Conservation (phyloP, 2,888 invertebrate genomes). For the Tridacna crocea region DNA sequence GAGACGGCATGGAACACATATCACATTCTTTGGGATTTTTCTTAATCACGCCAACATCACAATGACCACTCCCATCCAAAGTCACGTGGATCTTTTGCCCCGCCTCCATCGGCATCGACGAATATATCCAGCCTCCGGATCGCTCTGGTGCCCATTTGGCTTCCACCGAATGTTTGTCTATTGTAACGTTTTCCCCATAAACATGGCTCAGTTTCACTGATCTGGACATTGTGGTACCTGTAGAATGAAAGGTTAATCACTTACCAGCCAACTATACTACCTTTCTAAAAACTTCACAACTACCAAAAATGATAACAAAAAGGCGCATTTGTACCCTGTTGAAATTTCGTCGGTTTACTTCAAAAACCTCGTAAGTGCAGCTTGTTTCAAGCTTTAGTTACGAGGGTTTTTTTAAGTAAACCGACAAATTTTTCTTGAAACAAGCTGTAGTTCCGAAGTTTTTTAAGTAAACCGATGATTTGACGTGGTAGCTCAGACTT, state of each 20-base stretch:
- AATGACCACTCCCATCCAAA: conserved; percentile 43
- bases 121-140: conserved; percentile 32
- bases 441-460: background rate
- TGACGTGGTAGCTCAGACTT: too few relatives aligned
- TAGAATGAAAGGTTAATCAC: background rate
- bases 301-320: too few relatives aligned
- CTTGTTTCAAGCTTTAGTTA: background rate
- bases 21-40: conserved; percentile 21
- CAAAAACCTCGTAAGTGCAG: background rate
- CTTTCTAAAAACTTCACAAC: too few relatives aligned
- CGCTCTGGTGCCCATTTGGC: conserved; percentile 30
- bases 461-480: background rate
- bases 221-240: background rate
- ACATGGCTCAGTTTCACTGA: conserved; percentile 26
- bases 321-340: too few relatives aligned
- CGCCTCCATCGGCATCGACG: conserved; percentile 9
- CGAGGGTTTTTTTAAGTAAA: background rate
- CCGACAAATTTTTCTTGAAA: background rate
- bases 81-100: conserved; percentile 25
- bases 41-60: conserved; percentile 34
- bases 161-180: conserved; percentile 12
- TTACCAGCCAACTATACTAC: too few relatives aligned
- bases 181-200: conserved; percentile 32
- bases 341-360: background rate
- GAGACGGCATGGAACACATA: background rate